Evolutionary conservation across 2,113 vertebrate species (phyloP), one percentile per base, ranked within the genome.

Genomic region (Hippocampus barbouri): DNA sequence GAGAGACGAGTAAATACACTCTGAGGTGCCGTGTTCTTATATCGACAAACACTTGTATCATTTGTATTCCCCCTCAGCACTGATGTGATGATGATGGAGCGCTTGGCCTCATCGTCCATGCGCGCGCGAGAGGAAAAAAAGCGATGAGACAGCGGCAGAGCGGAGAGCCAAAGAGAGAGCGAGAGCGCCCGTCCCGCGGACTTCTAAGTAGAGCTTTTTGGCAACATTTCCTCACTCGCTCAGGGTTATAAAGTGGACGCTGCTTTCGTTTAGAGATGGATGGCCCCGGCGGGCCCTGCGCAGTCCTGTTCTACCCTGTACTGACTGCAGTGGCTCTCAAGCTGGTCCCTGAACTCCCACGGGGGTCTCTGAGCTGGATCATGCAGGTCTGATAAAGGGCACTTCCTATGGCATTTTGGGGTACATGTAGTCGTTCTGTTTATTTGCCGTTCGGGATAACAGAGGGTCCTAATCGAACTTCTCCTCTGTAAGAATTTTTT

Each of bases 181-280:
- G 11, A 59, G 60, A 38, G 51, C 69, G 27, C 30, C 47, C 6
- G 43, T 47, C 71, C 69, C 77, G 74, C 67, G 68, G n/a, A 75
- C 71, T 20, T 38, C 21, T 43, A 79, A 71, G 66, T 83, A 76
- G 81, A 84, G 82, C 75, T 80, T 83, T 85, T 86, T 77, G 62
- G 69, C 34, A 80, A 72, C 3, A n/a, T 53, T 57, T 38, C 71
- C 75, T 75, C 64, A 69, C 78, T 83, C 70, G 64, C 75, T 86
- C 84, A 85, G 86, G 82, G 83, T 83, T 84, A 85, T 77, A 82
- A 86, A 88, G 84, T 83, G 79, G 73, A 79, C 57, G 16, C 78
- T 45, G 77, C 75, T 79, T 76, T 82, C 82, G 79, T 21, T 73
- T 70, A 66, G 73, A 86, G 89, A 89, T 89, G 83, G 88, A 90